Percentiles rank a stretch among this genome's conserved stretches.
Evolutionary conservation across 2,888 invertebrate genomes (phyloP).

Genomic region (Aquatica leii): DNA sequence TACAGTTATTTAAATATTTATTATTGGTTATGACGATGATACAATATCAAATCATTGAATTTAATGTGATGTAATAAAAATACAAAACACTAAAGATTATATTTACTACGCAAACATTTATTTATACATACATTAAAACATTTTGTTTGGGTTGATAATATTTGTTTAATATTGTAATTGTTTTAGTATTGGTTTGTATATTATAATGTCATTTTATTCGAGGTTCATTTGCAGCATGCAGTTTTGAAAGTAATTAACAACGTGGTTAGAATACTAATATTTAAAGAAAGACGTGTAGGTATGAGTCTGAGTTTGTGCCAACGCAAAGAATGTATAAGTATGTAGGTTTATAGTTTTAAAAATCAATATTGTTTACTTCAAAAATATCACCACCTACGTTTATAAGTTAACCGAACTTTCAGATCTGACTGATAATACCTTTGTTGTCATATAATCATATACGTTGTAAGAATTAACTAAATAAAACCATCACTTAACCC

Average conservation of each 20-base stretch:
- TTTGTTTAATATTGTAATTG: too few relatives aligned
- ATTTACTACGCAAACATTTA: too few relatives aligned
- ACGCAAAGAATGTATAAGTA: constrained; percentile 30
- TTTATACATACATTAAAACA: too few relatives aligned
- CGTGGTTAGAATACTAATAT: constrained; percentile 12
- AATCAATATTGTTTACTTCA: constrained; percentile 35
- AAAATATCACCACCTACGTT: constrained; percentile 37
- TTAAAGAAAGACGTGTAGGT: constrained; percentile 20
- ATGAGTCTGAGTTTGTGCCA: constrained; percentile 15
- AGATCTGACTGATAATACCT: constrained; percentile 33
- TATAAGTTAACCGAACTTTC: constrained; percentile 33
- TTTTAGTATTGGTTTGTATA: background rate
- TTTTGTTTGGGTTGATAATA: too few relatives aligned
- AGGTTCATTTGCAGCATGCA: constrained; percentile 13
- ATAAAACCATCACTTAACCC: background rate
- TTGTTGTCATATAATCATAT: constrained; percentile 23
- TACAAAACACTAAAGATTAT: too few relatives aligned
- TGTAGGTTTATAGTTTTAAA: constrained; percentile 41
- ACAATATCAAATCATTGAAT: too few relatives aligned
- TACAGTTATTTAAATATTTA: too few relatives aligned
- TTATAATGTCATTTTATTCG: background rate
- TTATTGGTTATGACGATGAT: too few relatives aligned
- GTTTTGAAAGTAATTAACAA: constrained; percentile 14
- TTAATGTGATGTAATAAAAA: too few relatives aligned
- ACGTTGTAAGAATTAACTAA: constrained; percentile 8